Conservation (phyloP, 37 sponge, comb jelly and placozoan species). For the Diacarnus erythraeanus region DNA sequence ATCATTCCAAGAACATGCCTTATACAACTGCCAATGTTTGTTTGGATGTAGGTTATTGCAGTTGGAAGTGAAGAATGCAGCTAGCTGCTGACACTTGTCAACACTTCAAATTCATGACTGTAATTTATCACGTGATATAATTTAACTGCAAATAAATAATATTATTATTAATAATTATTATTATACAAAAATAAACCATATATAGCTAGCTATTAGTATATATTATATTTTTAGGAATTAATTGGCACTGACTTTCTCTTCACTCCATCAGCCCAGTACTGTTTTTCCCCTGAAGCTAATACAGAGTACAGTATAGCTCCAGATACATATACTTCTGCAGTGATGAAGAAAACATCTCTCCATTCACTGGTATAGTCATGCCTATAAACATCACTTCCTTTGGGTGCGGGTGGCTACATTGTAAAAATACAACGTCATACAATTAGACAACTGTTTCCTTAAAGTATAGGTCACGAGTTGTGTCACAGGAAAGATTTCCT, state of each 20-base stretch:
- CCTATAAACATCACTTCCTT: constrained; percentile 13
- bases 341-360: constrained; percentile 79
- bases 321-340: constrained; percentile 76
- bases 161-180: too few relatives aligned
- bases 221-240: not conserved
- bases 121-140: too few relatives aligned
- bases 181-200: too few relatives aligned
- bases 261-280: constrained; percentile 73
- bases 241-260: too few relatives aligned
- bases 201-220: not conserved
- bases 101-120: too few relatives aligned
- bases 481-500: constrained; percentile 6
- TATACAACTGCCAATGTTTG: too few relatives aligned
- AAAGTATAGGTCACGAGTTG: constrained; percentile 3
- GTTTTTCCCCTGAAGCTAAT: constrained; percentile 65
- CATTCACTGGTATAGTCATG: constrained; percentile 57
- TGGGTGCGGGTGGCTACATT: constrained; percentile 24
- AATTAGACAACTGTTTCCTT: not conserved
- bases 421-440: not conserved
- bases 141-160: too few relatives aligned
- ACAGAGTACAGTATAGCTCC: constrained; percentile 66
- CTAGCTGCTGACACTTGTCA: too few relatives aligned
- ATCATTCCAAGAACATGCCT: too few relatives aligned
- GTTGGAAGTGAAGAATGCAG: too few relatives aligned
- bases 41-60: too few relatives aligned